Conservation (phyloP, 1,140 invertebrate genomes). For the Copidosoma floridanum region DNA sequence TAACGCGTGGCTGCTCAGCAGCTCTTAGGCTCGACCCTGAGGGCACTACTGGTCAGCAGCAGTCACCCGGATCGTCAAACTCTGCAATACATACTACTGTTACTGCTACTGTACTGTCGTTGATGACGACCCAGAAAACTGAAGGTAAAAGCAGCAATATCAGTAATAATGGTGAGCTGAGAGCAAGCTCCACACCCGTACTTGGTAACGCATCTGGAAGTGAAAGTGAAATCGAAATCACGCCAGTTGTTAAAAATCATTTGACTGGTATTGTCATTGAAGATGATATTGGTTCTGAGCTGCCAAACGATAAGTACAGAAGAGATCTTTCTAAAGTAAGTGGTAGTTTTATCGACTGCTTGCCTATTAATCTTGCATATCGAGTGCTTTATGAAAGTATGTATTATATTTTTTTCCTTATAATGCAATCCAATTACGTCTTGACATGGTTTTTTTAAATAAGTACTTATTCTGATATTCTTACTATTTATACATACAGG, state of each 20-base stretch:
- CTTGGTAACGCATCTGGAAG: constrained; percentile 38
- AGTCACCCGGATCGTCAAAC: background rate
- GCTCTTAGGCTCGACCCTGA: constrained; percentile 52
- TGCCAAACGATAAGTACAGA: background rate
- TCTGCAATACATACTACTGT: background rate
- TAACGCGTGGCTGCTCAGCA: constrained; percentile 46
- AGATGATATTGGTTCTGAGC: constrained; percentile 28
- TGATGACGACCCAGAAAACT: background rate
- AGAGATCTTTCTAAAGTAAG: constrained; percentile 1
- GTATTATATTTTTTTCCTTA: too few relatives aligned
- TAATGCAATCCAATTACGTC: too few relatives aligned
- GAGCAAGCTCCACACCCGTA: constrained; percentile 48
- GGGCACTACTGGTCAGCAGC: constrained; percentile 43
- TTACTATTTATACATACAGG: too few relatives aligned
- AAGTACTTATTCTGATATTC: too few relatives aligned
- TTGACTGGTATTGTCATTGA: constrained; percentile 38
- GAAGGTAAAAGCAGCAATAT: background rate
- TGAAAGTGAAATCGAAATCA: constrained; percentile 52
- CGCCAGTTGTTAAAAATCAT: constrained; percentile 50
- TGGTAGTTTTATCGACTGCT: too few relatives aligned
- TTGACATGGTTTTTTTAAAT: too few relatives aligned
- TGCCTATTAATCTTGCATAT: too few relatives aligned
- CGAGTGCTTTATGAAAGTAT: too few relatives aligned
- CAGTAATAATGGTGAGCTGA: constrained; percentile 24
- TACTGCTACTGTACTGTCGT: background rate